Evolutionary conservation across 2,888 invertebrate genomes (phyloP), one percentile per base, ranked within the genome.

Genomic region (Mellilla xanthometata): DNA sequence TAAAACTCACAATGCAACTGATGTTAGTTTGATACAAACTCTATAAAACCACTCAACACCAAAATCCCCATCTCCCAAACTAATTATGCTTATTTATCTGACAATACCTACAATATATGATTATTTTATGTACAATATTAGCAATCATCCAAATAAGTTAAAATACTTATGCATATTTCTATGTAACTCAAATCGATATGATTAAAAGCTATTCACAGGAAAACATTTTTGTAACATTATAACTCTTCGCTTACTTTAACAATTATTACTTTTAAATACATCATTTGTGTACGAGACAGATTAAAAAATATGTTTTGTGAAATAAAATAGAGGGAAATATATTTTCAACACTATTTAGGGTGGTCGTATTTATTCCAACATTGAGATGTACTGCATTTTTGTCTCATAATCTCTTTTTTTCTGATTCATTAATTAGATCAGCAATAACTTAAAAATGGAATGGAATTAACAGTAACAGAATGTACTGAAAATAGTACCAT

Each of bases 361-460:
- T 60, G 58, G 59, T 44, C 35, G 23, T 62, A 53, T 57, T 52
- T 52, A 52, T 40, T 28, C 38, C n/a, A n/a, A n/a, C n/a, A 52
- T 54, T 56, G 50, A 54, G 33, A 35, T 30, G 28, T 15, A 36
- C 13, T 27, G n/a, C n/a, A n/a, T n/a, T n/a, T 44, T 34, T 22
- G n/a, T 41, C 36, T 32, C 30, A 34, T 13, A 36, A 43, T 27
- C 23, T 42, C 23, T 11, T 12, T 30, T 31, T 39, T 26, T 39
- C 22, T 4, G 40, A 7, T 28, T 23, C 15, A 40, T 31, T 9
- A 30, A 58, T 58, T 49, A 52, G 45, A 51, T 54, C 58, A 50
- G 58, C 56, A 65, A 69, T 71, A 72, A 76, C 64, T 66, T 70
- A 70, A 59, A 67, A 74, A 75, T 86, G 86, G 86, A 86, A 86